Evolutionary conservation across 1,140 invertebrate genomes (phyloP).

Genomic region (Acyrthosiphon pisum): DNA sequence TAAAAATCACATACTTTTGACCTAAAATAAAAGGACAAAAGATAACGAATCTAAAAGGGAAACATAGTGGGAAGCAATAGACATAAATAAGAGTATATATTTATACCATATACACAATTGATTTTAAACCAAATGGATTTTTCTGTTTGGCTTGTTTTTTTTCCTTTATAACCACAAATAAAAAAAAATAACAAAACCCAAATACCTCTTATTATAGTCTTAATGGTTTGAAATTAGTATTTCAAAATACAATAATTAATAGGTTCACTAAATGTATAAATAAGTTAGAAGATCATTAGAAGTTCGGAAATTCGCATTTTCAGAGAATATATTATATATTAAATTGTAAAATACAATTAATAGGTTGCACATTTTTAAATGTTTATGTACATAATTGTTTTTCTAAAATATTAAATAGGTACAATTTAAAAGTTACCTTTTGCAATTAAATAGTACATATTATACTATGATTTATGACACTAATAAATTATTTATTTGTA

Average conservation of each 20-base stretch:
- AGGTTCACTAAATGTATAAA: not conserved
- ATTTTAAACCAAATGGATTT: not conserved
- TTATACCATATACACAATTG: not conserved
- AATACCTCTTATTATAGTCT: not conserved
- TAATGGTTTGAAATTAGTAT: not conserved
- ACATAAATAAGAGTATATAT: not conserved
- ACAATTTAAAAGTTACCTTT: not conserved
- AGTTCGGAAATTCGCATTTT: not conserved
- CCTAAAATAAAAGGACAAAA: not conserved
- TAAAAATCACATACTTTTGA: not conserved
- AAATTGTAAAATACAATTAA: no score
- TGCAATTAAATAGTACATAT: not conserved
- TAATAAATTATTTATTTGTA: no score
- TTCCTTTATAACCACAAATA: not conserved
- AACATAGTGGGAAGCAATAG: not conserved
- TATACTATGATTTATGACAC: no score
- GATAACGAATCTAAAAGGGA: not conserved
- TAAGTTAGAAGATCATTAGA: not conserved
- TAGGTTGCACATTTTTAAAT: not conserved
- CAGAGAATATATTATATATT: not conserved
- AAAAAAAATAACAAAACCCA: not conserved
- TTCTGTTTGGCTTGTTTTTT: not conserved
- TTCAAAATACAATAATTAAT: not conserved
- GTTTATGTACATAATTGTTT: not conserved
- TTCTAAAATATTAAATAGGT: not conserved